These are phyloP conservation scores for Calliphora vomitoria DNA, from an alignment of 2,888 invertebrate genomes.

Conservation along the genomic window DNA sequence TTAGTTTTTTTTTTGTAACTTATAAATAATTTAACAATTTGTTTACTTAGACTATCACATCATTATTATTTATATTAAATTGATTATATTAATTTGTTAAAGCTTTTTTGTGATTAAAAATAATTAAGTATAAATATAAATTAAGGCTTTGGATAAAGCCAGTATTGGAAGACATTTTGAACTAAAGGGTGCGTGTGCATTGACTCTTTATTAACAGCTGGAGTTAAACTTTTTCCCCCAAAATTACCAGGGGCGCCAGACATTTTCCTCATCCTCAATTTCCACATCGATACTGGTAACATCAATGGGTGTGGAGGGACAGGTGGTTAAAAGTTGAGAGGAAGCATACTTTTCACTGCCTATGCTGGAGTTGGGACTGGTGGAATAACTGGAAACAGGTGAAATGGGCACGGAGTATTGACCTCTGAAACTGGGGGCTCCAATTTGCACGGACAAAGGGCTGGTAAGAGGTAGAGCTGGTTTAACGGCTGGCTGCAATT, in stretches of 20 bases:
- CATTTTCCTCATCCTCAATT: constrained; percentile 78
- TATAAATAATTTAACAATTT: constrained; percentile 69
- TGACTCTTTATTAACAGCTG: background rate
- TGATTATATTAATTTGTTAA: constrained; percentile 49
- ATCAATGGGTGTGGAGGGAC: constrained; percentile 77
- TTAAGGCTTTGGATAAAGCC: constrained; percentile 36
- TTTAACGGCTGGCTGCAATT: constrained; percentile 82
- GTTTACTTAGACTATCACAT: constrained; percentile 66
- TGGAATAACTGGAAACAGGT: constrained; percentile 82
- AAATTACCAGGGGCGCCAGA: constrained; percentile 83
- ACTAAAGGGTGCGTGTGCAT: constrained; percentile 60
- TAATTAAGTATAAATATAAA: constrained; percentile 32
- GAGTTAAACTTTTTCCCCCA: too few species aligned
- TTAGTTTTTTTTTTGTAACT: constrained; percentile 1
- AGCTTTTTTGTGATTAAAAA: constrained; percentile 50
- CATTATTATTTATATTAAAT: background rate
- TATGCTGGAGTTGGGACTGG: constrained; percentile 82
- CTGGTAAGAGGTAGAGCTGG: constrained; percentile 80
- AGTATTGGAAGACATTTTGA: constrained; percentile 73
- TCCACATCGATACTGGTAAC: constrained; percentile 76
- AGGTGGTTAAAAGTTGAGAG: constrained; percentile 79
- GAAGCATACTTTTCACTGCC: constrained; percentile 76
- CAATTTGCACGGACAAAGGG: constrained; percentile 81
- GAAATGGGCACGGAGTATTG: constrained; percentile 83
- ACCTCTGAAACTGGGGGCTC: constrained; percentile 73